A percentile compares a stretch with the other conserved stretches of the same genome.
Evolutionary conservation across 2,797 vertebrate genomes (phyloP).

Genomic region (Furcifer pardalis): DNA sequence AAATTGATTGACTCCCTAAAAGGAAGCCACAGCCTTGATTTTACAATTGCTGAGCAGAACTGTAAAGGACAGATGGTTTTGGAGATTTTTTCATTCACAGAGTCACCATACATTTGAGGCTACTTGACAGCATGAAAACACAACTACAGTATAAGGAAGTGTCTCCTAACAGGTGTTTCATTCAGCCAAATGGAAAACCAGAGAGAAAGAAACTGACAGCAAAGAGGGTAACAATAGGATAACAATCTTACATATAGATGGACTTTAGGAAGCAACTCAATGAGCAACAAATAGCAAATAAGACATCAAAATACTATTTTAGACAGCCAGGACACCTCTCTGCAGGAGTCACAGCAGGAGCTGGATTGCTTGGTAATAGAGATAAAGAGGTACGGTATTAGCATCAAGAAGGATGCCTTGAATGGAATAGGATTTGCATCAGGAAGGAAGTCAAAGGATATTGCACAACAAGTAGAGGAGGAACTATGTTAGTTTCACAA

Average conservation of each 20-base stretch:
- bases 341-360: constrained; percentile 65
- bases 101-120: too few relatives aligned
- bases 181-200: constrained; percentile 41
- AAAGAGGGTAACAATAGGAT: constrained; percentile 27
- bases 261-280: constrained; percentile 52
- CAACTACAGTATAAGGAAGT: too few relatives aligned
- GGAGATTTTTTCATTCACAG: too few relatives aligned
- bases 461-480: constrained; percentile 17
- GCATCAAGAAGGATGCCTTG: constrained; percentile 62
- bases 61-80: too few relatives aligned
- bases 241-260: constrained; percentile 55
- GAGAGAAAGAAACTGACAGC: constrained; percentile 11
- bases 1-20: too few relatives aligned
- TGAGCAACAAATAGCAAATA: constrained; percentile 59
- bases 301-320: constrained; percentile 56
- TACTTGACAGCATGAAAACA: too few relatives aligned
- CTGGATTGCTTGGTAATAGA: constrained; percentile 56
- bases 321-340: constrained; percentile 63
- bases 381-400: constrained; percentile 68
- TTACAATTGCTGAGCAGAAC: too few relatives aligned
- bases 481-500: constrained; percentile 1
- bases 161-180: constrained; percentile 2
- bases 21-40: too few relatives aligned
- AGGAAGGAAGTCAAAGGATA: constrained; percentile 40
- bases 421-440: constrained; percentile 63